phyloP scores from a whole-genome alignment of 2,113 vertebrate species.

The Rynchops niger region DNA sequence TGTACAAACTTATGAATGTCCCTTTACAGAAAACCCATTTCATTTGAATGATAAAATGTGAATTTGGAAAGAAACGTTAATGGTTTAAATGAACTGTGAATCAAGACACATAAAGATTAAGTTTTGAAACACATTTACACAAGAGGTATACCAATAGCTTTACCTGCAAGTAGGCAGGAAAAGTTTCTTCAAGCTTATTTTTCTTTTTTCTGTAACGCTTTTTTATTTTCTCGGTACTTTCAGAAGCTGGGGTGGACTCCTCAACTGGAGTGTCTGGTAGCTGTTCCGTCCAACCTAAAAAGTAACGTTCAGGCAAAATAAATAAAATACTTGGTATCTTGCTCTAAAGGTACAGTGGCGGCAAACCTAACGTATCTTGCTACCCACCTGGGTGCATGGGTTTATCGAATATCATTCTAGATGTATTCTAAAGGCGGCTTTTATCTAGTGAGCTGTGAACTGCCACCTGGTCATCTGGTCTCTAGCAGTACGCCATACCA shows the following conservation, averaged over 20 bases:
- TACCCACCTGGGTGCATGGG: background rate
- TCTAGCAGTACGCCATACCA: background rate
- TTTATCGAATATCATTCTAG: background rate
- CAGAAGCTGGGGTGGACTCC: constrained; percentile 74
- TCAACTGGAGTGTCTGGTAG: constrained; percentile 81
- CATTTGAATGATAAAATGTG: background rate
- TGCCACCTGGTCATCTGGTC: background rate
- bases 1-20: background rate
- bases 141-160: background rate
- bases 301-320: background rate
- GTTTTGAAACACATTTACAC: background rate
- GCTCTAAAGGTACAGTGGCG: background rate
- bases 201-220: constrained; percentile 97
- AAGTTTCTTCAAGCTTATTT: constrained; percentile 93
- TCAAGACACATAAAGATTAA: background rate
- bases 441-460: background rate
- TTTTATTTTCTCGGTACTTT: constrained; percentile 90
- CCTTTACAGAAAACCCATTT: background rate
- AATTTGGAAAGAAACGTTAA: background rate
- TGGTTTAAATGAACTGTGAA: background rate
- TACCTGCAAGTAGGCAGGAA: constrained; percentile 96
- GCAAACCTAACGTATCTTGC: background rate
- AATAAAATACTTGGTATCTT: background rate
- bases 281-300: constrained; percentile 82
- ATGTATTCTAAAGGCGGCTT: background rate